A percentile compares a stretch with the other conserved stretches of the same genome.
Conservation (phyloP, 1,140 invertebrate species). For the Euura lappo region DNA sequence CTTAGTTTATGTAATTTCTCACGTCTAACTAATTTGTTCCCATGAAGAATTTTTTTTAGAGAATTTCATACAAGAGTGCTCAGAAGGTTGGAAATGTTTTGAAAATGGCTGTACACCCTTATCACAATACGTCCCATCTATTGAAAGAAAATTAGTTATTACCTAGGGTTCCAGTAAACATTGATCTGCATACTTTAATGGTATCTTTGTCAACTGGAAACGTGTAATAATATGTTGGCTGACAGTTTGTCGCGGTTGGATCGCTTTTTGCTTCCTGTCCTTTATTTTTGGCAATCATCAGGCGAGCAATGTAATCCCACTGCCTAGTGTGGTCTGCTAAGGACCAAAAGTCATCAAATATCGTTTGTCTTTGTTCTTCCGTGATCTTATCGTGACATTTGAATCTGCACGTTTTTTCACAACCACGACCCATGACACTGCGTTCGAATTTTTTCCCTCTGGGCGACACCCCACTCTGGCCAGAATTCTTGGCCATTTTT, state of each 20-base stretch:
- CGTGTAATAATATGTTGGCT: not conserved
- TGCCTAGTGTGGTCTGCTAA: slow-evolving; percentile 16
- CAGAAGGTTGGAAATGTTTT: too few relatives aligned
- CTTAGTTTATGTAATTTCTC: too few relatives aligned
- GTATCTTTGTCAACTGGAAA: slow-evolving; percentile 1
- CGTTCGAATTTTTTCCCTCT: slow-evolving; percentile 11
- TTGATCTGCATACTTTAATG: slow-evolving; percentile 18
- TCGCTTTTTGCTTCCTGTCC: slow-evolving; percentile 2
- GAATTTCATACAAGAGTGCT: too few relatives aligned
- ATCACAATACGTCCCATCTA: too few relatives aligned
- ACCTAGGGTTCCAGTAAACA: slow-evolving; percentile 11
- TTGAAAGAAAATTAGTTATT: too few relatives aligned
- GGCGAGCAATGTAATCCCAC: slow-evolving; percentile 16
- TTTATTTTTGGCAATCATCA: slow-evolving; percentile 6
- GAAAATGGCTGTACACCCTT: too few relatives aligned
- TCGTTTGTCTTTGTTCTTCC: slow-evolving; percentile 12
- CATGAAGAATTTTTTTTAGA: too few relatives aligned
- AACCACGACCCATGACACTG: slow-evolving; percentile 9
- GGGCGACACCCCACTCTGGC: slow-evolving; percentile 14
- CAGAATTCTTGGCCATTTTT: slow-evolving; percentile 20
- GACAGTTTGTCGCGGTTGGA: slow-evolving; percentile 13
- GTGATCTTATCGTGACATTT: slow-evolving; percentile 20
- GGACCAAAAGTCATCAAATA: slow-evolving; percentile 19
- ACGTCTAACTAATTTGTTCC: too few relatives aligned
- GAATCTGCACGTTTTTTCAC: slow-evolving; percentile 15